A percentile compares a stretch with the other conserved stretches of the same genome.
These are phyloP conservation scores for Pseudochirops corinnae DNA, from an alignment of 2,797 vertebrate species.

Conservation along the genomic window DNA sequence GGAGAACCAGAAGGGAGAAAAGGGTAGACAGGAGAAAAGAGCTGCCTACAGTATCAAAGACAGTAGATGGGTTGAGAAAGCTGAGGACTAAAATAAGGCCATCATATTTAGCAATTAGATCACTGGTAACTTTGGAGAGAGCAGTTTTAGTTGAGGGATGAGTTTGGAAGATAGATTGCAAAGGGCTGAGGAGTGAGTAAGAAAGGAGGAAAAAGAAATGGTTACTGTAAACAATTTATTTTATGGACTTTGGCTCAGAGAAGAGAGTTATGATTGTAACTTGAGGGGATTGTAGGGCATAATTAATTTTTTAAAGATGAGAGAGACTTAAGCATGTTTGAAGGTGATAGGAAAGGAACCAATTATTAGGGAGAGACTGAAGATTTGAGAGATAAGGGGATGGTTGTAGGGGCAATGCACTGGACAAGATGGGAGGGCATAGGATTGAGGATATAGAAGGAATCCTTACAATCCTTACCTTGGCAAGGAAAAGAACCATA, in stretches of 20 bases:
- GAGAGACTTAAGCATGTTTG: background rate
- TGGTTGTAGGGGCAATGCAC: background rate
- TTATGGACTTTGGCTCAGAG: background rate
- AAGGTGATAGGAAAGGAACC: background rate
- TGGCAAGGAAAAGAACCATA: background rate
- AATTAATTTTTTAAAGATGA: background rate
- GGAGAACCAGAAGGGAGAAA: too few species aligned
- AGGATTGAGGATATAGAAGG: background rate
- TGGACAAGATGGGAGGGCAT: background rate
- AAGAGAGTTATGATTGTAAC: background rate
- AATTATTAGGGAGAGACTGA: background rate
- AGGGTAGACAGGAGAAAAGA: too few species aligned
- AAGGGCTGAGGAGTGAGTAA: too few species aligned
- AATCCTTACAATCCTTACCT: background rate
- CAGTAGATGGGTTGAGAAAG: too few species aligned
- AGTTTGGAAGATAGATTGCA: too few species aligned
- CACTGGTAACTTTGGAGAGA: too few species aligned
- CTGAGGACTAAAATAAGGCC: too few species aligned
- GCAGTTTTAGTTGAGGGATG: too few species aligned
- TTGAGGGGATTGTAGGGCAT: background rate
- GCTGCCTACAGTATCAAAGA: too few species aligned
- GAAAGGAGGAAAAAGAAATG: background rate
- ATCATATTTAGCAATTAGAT: too few species aligned
- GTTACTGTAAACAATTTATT: background rate
- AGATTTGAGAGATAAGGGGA: background rate